Evolutionary conservation across 2,113 vertebrate genomes (phyloP).

Genomic region (Calypte anna): DNA sequence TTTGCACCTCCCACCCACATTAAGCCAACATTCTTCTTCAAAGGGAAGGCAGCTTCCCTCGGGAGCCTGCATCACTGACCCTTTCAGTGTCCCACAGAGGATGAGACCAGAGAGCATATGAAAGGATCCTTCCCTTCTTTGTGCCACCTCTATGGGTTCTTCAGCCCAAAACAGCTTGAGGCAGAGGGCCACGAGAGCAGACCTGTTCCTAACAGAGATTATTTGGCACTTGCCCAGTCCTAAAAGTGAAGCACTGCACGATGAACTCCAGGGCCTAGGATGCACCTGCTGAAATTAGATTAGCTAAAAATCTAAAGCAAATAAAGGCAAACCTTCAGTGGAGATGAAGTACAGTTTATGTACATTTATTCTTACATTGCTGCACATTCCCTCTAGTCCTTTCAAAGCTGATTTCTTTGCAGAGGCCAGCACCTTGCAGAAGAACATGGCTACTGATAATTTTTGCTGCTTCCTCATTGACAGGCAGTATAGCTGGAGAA

Average conservation of each 20-base stretch:
- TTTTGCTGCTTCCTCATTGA: background rate
- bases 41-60: background rate
- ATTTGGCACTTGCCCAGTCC: background rate
- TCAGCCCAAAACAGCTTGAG: background rate
- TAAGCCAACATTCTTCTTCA: background rate
- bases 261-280: background rate
- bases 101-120: background rate
- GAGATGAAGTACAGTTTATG: background rate
- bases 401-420: background rate
- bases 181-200: background rate
- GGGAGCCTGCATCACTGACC: background rate
- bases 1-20: background rate
- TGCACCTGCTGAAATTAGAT: background rate
- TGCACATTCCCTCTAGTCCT: background rate
- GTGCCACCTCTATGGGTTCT: background rate
- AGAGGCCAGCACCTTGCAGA: background rate
- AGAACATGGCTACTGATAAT: background rate
- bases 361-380: background rate
- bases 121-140: background rate
- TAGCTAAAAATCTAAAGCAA: background rate
- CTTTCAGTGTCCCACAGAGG: background rate
- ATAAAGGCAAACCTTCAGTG: background rate
- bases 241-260: background rate
- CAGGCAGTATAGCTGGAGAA: background rate
- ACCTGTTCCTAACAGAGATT: background rate